Evolutionary conservation across 2,888 invertebrate species (phyloP), one percentile per base, ranked within the genome.

Genomic region (Halictus quadricinctus): DNA sequence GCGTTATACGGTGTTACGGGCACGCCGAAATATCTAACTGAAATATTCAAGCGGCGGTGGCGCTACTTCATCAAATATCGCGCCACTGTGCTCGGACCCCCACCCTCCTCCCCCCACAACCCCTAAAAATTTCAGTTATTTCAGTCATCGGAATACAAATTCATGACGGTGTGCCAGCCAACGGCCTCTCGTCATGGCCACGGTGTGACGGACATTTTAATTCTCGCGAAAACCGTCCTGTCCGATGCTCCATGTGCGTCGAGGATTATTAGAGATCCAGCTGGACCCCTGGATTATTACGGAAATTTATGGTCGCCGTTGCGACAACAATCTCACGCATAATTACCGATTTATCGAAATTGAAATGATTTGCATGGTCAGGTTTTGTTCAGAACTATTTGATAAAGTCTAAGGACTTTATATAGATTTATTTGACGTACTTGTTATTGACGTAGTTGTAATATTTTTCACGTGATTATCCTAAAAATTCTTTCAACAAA

Each of bases 41-140:
- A 79, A 79, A 82, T 84, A 79, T 82, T 82, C 78, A 72, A 78
- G 29, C 81, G 58, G 8, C 72, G 25, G 13, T 66, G 25, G 41
- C 43, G 72, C 76, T 76, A 79, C 79, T 76, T 82, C 46, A 41
- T 76, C 70, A 84, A 74, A 81, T 81, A 78, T 75, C 81, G 70
- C 21, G 64, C 21, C 48, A 3, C 18, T 29, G 69, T 41, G 10
- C 18, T 70, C 76, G 36, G 15, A 10, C 43, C 72, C 72, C 15
- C 54, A 6, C 41, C 6, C 41, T 7, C 43, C 43, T 1, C 8
- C 43, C 7, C 8, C 43, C 43, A 6, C 8, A 36, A 36, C 1
- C 43, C 1, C 43, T 8, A n/a, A 54, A 72, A 81, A 78, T 84
- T 84, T 81, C 77, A 29, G 60, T 78, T 75, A 84, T 81, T 72